Percentiles rank a stretch among this genome's conserved stretches.
These are phyloP conservation scores for Lepidochrysops patricia DNA, from an alignment of 2,888 invertebrate species.

Conservation along the genomic window DNA sequence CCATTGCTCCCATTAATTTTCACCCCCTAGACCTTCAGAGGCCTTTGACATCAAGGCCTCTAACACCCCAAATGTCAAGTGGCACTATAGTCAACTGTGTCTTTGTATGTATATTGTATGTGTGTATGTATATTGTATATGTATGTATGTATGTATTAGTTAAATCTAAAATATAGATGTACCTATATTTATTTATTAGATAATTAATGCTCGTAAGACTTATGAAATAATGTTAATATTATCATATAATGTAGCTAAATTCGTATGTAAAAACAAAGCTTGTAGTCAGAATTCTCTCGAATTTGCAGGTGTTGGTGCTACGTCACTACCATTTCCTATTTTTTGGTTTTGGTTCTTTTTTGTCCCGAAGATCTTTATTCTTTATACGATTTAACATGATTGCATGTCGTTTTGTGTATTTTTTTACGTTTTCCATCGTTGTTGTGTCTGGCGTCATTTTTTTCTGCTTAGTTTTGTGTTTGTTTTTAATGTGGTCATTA, in stretches of 20 bases:
- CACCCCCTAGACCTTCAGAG: not conserved
- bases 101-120: no score
- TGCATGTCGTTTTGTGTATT: conserved; percentile 14
- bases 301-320: conserved; percentile 51
- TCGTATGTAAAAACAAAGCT: conserved; percentile 29
- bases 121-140: no score
- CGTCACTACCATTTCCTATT: conserved; percentile 3
- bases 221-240: no score
- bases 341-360: conserved; percentile 14
- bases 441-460: conserved; percentile 1
- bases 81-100: not conserved
- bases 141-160: no score
- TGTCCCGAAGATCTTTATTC: not conserved
- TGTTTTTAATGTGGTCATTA: not conserved
- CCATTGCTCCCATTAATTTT: not conserved
- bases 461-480: conserved; percentile 1
- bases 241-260: no score
- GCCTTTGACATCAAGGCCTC: not conserved
- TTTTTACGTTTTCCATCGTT: not conserved
- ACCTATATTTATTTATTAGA: no score
- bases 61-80: not conserved
- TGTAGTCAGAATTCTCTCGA: conserved; percentile 33
- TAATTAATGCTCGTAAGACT: no score
- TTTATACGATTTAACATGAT: not conserved
- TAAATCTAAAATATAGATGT: no score